Percentiles rank a stretch among this genome's conserved stretches.
Conservation (phyloP, 1,140 invertebrate genomes). For the Meloidogyne exigua region DNA sequence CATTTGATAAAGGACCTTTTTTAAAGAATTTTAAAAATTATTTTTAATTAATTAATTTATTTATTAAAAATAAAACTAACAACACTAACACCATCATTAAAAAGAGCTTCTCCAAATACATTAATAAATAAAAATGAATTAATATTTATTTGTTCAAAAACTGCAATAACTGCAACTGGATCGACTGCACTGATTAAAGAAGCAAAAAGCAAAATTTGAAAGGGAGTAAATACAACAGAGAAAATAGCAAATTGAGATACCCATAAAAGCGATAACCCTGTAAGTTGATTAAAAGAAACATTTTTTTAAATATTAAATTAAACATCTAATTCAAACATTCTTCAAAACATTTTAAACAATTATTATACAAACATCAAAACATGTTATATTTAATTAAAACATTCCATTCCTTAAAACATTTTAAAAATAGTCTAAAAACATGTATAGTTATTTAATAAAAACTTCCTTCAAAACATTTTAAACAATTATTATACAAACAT, state of each 20-base stretch:
- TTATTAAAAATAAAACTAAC: slow-evolving; percentile 6
- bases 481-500: too few species aligned
- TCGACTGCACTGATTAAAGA: slow-evolving; percentile 97
- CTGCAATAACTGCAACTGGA: slow-evolving; percentile 78
- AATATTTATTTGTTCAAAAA: slow-evolving; percentile 68
- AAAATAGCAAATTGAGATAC: slow-evolving; percentile 46
- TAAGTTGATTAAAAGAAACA: too few species aligned
- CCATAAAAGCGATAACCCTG: slow-evolving; percentile 44
- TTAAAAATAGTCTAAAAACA: too few species aligned
- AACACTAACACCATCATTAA: slow-evolving; percentile 70
- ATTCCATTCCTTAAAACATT: too few species aligned
- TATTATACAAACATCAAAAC: too few species aligned
- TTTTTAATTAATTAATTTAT: too few species aligned
- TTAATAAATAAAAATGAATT: slow-evolving; percentile 86
- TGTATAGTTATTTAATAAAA: too few species aligned
- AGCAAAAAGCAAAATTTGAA: slow-evolving; percentile 88
- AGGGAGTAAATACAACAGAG: slow-evolving; percentile 45
- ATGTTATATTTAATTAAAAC: too few species aligned
- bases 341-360: too few species aligned
- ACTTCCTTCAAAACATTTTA: too few species aligned
- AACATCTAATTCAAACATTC: not conserved
- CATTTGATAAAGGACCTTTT: slow-evolving; percentile 84
- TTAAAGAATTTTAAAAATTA: too few species aligned
- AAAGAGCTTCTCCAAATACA: slow-evolving; percentile 48
- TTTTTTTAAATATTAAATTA: too few species aligned